Evolutionary conservation across 2,888 invertebrate genomes (phyloP).

Genomic region (Lydus trimaculatus): DNA sequence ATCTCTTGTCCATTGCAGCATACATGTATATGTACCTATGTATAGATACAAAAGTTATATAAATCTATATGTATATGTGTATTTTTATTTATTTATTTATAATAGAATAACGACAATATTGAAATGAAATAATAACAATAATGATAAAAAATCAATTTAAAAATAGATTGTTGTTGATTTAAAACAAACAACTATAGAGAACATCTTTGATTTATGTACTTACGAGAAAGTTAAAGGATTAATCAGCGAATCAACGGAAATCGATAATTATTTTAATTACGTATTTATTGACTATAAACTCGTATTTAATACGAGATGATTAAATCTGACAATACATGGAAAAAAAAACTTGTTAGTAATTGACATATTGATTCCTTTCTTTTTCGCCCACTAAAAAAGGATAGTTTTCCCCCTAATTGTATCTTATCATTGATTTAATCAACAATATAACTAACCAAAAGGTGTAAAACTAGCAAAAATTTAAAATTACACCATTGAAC

Average conservation of each 20-base stretch:
- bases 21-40: constrained; percentile 32
- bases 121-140: not conserved
- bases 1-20: constrained; percentile 42
- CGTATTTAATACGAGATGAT: not conserved
- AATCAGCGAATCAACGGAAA: constrained; percentile 19
- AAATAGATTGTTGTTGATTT: too few species aligned
- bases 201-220: not conserved
- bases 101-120: not conserved
- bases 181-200: too few species aligned
- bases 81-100: not conserved
- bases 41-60: constrained; percentile 9
- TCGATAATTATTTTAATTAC: constrained; percentile 27
- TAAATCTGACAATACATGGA: not conserved
- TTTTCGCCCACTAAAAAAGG: too few species aligned
- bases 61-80: not conserved
- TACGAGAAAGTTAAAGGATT: not conserved
- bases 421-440: too few species aligned
- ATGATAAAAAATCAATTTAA: not conserved
- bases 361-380: too few species aligned
- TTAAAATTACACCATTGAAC: too few species aligned
- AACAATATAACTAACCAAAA: too few species aligned
- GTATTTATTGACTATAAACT: constrained; percentile 26
- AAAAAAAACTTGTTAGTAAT: too few species aligned
- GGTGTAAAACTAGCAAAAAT: too few species aligned
- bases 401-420: not conserved